Conservation (phyloP, 2,797 vertebrate species). For the Luscinia megarhynchos region DNA sequence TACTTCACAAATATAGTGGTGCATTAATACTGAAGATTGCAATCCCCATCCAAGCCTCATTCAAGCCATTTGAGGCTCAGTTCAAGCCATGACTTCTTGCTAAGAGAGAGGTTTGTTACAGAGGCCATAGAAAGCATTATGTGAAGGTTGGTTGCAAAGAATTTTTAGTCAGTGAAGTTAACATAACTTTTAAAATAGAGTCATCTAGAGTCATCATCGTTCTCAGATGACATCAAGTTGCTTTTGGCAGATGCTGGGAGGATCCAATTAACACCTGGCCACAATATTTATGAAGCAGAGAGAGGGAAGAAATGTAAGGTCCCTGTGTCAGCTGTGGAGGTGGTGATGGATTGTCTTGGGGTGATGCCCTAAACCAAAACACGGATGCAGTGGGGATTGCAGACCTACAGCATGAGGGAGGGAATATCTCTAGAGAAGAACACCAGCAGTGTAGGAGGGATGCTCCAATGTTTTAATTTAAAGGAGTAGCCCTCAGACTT, state of each 20-base stretch:
- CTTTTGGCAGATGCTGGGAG: background rate
- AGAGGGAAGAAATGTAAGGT: background rate
- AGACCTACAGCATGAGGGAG: background rate
- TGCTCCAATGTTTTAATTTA: background rate
- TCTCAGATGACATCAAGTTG: background rate
- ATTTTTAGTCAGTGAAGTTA: background rate
- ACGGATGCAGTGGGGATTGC: background rate
- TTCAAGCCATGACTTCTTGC: background rate
- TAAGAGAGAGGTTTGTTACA: background rate
- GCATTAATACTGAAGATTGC: background rate
- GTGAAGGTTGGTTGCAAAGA: background rate
- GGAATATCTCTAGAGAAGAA: background rate
- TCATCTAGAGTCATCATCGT: background rate
- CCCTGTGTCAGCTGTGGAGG: background rate
- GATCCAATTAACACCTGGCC: background rate
- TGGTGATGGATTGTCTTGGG: no score
- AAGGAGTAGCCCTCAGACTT: background rate
- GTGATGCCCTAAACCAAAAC: no score
- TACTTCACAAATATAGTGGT: background rate
- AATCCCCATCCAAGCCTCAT: background rate
- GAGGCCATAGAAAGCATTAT: background rate
- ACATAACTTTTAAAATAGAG: background rate
- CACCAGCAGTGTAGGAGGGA: background rate
- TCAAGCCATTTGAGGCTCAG: background rate
- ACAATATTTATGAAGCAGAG: background rate